These are phyloP conservation scores for Dendrocincla tyrannina DNA, from an alignment of 2,797 vertebrate genomes.

Conservation along the genomic window DNA sequence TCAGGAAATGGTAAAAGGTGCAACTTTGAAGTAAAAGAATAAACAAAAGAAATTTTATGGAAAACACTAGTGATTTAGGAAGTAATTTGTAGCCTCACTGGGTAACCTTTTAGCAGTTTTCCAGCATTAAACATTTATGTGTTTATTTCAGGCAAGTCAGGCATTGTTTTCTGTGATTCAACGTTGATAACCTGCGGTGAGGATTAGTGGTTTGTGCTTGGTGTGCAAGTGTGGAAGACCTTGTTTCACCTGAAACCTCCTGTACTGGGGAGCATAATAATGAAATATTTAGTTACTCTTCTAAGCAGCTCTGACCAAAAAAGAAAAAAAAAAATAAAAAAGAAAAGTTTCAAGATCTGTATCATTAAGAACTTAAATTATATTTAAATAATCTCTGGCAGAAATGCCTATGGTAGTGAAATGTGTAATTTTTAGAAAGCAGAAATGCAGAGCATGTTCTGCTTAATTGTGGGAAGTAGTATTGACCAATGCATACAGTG, in stretches of 20 bases:
- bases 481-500: background rate
- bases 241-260: background rate
- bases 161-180: background rate
- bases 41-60: background rate
- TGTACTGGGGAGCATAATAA: background rate
- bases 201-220: background rate
- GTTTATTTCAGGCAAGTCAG: background rate
- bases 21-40: background rate
- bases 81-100: background rate
- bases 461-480: background rate
- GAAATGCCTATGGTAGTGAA: background rate
- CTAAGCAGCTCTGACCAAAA: background rate
- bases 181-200: background rate
- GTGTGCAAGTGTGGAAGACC: background rate
- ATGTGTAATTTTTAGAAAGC: background rate
- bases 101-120: background rate
- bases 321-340: background rate
- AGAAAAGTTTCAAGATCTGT: background rate
- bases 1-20: background rate
- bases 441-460: background rate
- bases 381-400: background rate
- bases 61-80: background rate
- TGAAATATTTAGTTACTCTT: background rate
- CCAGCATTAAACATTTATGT: background rate
- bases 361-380: background rate